These are phyloP conservation scores for Geodia barretti DNA, from an alignment of 37 sponge, comb jelly and placozoan species.

Conservation along the genomic window DNA sequence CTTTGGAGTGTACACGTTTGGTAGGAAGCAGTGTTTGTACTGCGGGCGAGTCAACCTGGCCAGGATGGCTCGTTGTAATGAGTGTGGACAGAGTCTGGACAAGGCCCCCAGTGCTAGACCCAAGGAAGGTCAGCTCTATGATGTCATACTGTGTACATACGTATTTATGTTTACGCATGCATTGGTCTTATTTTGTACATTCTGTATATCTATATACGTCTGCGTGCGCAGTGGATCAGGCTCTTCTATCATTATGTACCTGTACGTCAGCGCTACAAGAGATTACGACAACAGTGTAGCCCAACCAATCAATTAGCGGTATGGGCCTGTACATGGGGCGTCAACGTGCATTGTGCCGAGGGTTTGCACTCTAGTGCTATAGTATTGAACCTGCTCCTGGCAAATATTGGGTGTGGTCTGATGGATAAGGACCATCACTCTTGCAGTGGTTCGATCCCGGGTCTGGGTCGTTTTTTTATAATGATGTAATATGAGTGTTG, in stretches of 20 bases:
- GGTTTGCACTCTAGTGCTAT: no score
- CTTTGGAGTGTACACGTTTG: slow-evolving; percentile 69
- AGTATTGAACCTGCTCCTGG: no score
- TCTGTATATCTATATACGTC: neutral
- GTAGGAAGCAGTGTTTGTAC: slow-evolving; percentile 29
- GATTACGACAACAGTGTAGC: no score
- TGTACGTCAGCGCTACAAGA: no score
- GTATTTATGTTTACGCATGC: neutral
- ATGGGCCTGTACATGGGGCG: no score
- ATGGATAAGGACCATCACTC: no score
- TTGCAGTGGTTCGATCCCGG: no score
- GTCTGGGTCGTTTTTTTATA: no score
- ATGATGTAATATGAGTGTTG: no score
- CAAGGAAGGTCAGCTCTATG: neutral
- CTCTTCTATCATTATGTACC: neutral
- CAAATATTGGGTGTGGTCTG: no score
- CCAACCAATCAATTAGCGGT: no score
- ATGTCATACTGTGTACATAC: neutral
- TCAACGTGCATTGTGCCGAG: no score
- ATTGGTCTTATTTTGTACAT: neutral
- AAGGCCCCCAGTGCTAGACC: slow-evolving; percentile 58
- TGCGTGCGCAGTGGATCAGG: neutral
- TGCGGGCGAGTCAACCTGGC: slow-evolving; percentile 62
- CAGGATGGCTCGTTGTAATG: slow-evolving; percentile 31
- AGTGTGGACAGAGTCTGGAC: slow-evolving; percentile 38